Conservation (phyloP, 2,888 invertebrate genomes). For the Drosophila glabriapex region DNA sequence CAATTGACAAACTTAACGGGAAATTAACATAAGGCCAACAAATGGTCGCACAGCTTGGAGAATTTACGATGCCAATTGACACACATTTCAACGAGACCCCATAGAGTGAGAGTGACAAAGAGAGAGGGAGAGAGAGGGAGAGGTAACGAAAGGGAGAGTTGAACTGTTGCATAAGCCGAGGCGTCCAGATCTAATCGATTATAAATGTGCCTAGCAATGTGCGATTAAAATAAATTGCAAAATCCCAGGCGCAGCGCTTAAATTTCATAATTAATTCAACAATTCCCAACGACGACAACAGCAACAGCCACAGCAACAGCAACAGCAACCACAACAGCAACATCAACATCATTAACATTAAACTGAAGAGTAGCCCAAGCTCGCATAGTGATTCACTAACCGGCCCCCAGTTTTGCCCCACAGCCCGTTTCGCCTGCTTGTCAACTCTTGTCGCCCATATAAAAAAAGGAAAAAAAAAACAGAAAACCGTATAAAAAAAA, state of each 20-base stretch:
- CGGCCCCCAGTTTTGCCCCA: constrained; percentile 55
- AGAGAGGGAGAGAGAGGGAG: not conserved
- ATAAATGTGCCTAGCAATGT: constrained; percentile 79
- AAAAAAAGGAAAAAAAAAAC: constrained; percentile 41
- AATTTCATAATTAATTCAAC: constrained; percentile 80
- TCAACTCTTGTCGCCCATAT: constrained; percentile 73
- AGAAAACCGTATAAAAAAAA: constrained; percentile 14
- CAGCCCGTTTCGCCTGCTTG: constrained; percentile 47
- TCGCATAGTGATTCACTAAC: constrained; percentile 74
- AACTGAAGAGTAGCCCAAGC: constrained; percentile 44
- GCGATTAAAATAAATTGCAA: constrained; percentile 83
- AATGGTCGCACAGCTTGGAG: constrained; percentile 36
- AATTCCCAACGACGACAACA: constrained; percentile 34
- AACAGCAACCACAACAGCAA: constrained; percentile 24
- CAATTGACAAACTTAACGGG: constrained; percentile 45
- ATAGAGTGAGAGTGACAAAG: constrained; percentile 12
- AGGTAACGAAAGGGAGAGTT: constrained; percentile 1
- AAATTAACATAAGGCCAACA: constrained; percentile 62
- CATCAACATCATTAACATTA: constrained; percentile 18
- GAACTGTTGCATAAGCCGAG: constrained; percentile 36
- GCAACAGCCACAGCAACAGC: constrained; percentile 27
- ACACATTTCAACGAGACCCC: constrained; percentile 61
- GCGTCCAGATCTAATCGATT: constrained; percentile 71
- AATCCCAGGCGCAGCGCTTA: constrained; percentile 66
- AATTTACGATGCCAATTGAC: constrained; percentile 62